These are phyloP conservation scores for Zaprionus gabonicus DNA, from an alignment of 1,140 invertebrate genomes.

Conservation along the genomic window DNA sequence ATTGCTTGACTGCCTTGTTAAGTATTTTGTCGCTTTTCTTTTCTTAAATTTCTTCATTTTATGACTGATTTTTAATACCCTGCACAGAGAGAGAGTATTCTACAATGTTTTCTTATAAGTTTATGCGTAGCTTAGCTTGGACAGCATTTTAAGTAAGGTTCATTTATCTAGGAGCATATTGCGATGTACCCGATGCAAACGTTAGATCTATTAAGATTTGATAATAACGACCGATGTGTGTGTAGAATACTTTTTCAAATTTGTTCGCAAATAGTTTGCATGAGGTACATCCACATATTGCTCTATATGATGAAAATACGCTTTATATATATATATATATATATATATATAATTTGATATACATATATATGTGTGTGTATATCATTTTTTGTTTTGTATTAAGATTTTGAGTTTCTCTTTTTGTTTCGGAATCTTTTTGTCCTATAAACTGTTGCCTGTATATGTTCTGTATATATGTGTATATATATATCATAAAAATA, in stretches of 20 bases:
- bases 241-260: not conserved
- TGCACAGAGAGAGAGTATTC: slow-evolving; percentile 6
- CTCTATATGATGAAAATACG: slow-evolving; percentile 20
- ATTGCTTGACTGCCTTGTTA: slow-evolving; percentile 41
- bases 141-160: slow-evolving; percentile 39
- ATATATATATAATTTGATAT: slow-evolving; percentile 7
- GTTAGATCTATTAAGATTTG: not conserved
- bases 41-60: slow-evolving; percentile 3
- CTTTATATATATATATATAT: slow-evolving; percentile 14
- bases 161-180: slow-evolving; percentile 20
- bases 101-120: slow-evolving; percentile 23
- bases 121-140: slow-evolving; percentile 49
- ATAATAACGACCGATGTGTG: not conserved
- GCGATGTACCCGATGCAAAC: slow-evolving; percentile 3
- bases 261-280: slow-evolving; percentile 11
- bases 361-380: slow-evolving; percentile 1
- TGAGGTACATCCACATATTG: slow-evolving; percentile 9
- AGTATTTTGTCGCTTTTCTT: slow-evolving; percentile 13
- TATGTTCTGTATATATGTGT: slow-evolving; percentile 47
- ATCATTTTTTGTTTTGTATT: not conserved
- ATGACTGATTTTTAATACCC: slow-evolving; percentile 19
- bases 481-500: slow-evolving; percentile 45
- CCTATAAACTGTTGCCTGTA: slow-evolving; percentile 34
- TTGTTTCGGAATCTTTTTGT: not conserved
- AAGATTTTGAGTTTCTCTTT: not conserved